These are phyloP conservation scores for Hyperoplus immaculatus DNA, from an alignment of 2,797 vertebrate genomes.

Conservation along the genomic window DNA sequence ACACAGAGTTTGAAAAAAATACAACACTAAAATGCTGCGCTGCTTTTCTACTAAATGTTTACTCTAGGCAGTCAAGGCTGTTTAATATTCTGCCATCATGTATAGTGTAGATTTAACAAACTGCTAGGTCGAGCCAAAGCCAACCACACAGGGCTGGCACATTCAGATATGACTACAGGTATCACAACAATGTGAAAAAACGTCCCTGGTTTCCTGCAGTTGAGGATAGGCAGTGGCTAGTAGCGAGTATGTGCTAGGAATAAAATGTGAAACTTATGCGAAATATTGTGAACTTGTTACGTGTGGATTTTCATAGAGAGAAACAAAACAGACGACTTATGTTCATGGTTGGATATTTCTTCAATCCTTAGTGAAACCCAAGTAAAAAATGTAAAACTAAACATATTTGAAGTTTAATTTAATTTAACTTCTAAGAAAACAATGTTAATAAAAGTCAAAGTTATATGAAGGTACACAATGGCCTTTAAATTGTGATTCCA, in stretches of 20 bases:
- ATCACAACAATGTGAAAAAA: not conserved
- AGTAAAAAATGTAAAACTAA: too few species aligned
- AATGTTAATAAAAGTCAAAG: accelerated
- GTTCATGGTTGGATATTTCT: not conserved
- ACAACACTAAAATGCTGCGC: constrained; percentile 3
- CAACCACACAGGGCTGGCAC: constrained; percentile 7
- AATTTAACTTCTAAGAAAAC: not conserved
- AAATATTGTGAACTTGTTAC: not conserved
- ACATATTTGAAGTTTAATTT: not conserved
- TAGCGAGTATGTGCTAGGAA: not conserved
- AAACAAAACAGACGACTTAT: not conserved
- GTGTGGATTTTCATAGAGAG: not conserved
- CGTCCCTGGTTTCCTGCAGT: not conserved
- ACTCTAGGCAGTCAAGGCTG: not conserved
- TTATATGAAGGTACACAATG: not conserved
- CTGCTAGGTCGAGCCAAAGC: constrained; percentile 1
- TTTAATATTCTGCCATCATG: constrained; percentile 1
- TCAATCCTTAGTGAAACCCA: too few species aligned
- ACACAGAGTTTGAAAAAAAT: constrained; percentile 5
- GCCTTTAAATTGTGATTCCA: not conserved
- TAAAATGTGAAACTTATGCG: not conserved
- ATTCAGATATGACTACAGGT: constrained; percentile 9
- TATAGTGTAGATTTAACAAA: constrained; percentile 15
- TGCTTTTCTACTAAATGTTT: not conserved
- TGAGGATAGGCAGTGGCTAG: not conserved